A percentile compares a stretch with the other conserved stretches of the same genome.
These are phyloP conservation scores for Acipenser ruthenus DNA, from an alignment of 2,797 vertebrate genomes.

Conservation along the genomic window DNA sequence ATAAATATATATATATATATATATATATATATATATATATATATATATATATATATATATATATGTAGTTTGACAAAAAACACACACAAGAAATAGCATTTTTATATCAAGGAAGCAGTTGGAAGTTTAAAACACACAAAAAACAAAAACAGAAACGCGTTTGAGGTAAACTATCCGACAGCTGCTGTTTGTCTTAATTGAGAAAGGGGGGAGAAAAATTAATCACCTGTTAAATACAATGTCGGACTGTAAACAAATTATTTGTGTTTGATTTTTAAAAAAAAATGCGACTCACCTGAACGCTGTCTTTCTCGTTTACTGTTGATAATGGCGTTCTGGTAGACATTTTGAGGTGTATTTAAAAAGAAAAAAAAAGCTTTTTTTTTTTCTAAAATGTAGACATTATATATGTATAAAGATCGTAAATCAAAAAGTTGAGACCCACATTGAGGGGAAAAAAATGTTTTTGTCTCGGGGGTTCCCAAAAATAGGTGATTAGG, in stretches of 20 bases:
- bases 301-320: conserved; percentile 62
- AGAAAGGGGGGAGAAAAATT: too few species aligned
- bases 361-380: conserved; percentile 6
- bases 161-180: not conserved
- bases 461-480: too few species aligned
- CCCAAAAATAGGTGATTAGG: too few species aligned
- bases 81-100: conserved; percentile 19
- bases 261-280: too few species aligned
- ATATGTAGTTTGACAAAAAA: not conserved
- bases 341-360: conserved; percentile 48
- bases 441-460: conserved; percentile 43
- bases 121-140: conserved; percentile 32
- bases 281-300: conserved; percentile 57
- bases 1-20: too few species aligned
- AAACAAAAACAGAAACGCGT: conserved; percentile 39
- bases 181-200: too few species aligned
- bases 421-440: conserved; percentile 63
- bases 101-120: conserved; percentile 30
- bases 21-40: not conserved
- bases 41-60: not conserved
- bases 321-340: conserved; percentile 58
- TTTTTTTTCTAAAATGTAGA: conserved; percentile 22
- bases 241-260: too few species aligned
- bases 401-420: conserved; percentile 25
- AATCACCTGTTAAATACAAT: too few species aligned